These are phyloP conservation scores for Amazona guildingii DNA, from an alignment of 2,113 vertebrate species.

Conservation along the genomic window DNA sequence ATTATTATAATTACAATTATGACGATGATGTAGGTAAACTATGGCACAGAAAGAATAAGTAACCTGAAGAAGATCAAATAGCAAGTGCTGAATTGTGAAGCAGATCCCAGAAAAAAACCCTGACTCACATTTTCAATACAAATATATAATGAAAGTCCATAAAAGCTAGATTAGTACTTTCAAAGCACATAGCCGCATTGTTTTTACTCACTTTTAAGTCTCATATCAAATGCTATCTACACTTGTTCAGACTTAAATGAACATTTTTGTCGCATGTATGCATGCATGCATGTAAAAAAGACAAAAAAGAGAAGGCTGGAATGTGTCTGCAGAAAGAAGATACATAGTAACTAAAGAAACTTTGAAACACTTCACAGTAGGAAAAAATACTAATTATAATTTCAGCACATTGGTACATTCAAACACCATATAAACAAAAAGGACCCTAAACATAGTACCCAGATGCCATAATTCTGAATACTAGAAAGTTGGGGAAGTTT, in stretches of 20 bases:
- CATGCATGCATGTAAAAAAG: not conserved
- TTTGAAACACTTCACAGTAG: not conserved
- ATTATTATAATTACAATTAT: constrained; percentile 57
- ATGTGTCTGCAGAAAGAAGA: not conserved
- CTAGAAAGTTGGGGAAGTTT: not conserved
- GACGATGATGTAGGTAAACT: constrained; percentile 36
- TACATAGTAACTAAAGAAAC: not conserved
- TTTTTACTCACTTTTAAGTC: constrained; percentile 23
- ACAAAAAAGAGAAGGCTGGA: not conserved
- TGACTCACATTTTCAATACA: constrained; percentile 54
- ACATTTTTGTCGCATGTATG: not conserved
- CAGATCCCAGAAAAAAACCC: constrained; percentile 22
- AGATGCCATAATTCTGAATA: not conserved
- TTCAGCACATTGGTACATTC: not conserved
- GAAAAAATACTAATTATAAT: not conserved
- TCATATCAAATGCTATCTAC: constrained; percentile 23
- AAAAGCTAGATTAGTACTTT: constrained; percentile 37
- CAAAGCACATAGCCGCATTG: not conserved
- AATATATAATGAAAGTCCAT: constrained; percentile 46
- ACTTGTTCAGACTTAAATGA: not conserved
- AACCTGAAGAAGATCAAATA: constrained; percentile 46
- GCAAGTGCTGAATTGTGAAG: constrained; percentile 14
- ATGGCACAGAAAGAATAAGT: constrained; percentile 19
- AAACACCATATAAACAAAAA: not conserved
- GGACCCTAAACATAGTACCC: not conserved